Evolutionary conservation across 2,113 vertebrate genomes (phyloP).

Genomic region (Syngnathus typhle): DNA sequence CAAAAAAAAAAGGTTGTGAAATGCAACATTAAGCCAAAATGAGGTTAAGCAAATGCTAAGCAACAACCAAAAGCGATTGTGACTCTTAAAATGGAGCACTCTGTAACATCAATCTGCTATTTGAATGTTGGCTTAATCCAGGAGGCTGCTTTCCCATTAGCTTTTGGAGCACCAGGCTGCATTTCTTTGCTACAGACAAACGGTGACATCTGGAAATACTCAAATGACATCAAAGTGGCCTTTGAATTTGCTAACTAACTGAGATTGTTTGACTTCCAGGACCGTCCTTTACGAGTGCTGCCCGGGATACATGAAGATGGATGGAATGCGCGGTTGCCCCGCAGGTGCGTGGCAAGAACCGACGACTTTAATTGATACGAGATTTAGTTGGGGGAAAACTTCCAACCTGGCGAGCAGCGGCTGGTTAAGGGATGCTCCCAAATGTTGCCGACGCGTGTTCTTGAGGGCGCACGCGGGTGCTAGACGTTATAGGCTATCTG

Average conservation of each 20-base stretch:
- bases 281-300: conserved; percentile 93
- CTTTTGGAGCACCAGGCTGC: conserved; percentile 42
- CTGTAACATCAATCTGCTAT: conserved; percentile 31
- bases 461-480: not conserved
- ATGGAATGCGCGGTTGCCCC: conserved; percentile 83
- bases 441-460: conserved; percentile 14
- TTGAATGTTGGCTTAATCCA: conserved; percentile 40
- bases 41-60: conserved; percentile 38
- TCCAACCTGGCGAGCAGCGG: conserved; percentile 29
- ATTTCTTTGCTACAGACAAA: conserved; percentile 45
- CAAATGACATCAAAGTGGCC: not conserved
- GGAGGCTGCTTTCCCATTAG: conserved; percentile 28
- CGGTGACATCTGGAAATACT: conserved; percentile 47
- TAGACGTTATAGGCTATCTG: not conserved
- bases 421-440: not conserved
- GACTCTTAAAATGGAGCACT: conserved; percentile 37
- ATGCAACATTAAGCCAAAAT: conserved; percentile 20
- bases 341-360: conserved; percentile 76
- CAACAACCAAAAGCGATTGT: conserved; percentile 24
- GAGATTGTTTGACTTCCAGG: conserved; percentile 57
- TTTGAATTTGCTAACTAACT: conserved; percentile 8
- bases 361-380: not conserved
- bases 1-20: conserved; percentile 22
- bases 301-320: conserved; percentile 92
- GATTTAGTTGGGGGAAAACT: conserved; percentile 11